Base-by-base conservation (phyloP, 2,797 vertebrate species). In the Podargus strigoides region DNA sequence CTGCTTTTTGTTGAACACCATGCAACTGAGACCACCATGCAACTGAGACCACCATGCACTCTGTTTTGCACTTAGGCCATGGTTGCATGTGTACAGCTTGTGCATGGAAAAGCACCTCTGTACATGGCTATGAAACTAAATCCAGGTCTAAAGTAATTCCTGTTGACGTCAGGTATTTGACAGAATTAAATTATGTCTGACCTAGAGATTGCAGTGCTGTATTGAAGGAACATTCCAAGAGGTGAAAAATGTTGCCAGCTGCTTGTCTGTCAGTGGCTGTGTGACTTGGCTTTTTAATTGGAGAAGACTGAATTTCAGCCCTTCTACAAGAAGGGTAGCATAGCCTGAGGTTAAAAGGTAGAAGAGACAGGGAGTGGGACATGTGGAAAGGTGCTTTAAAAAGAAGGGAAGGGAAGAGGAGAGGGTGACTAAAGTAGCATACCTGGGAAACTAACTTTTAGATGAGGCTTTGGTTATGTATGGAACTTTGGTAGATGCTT, bases 1-100 rank as follows among this genome's bases (percentile, higher is more conserved):
- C 72, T 76, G 82, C 56, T 89, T 94, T 97, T 79, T 89, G 78
- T 90, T 72, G 84, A 73, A 34, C 73, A 39, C 34, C 47, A 39
- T 34, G 53, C 46, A 70, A 28, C 83, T 76, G 49, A 91, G 67
- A 58, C 24, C 47, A 39, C 39, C 0, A 0, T 12, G 27, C 37
- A 7, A 28, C 83, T 76, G 49, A 91, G 67, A 58, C 24, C 47
- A 39, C 39, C 0, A 0, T 12, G 27, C 37, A 7, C 55, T 84
- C 58, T 52, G 44, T 80, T 93, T 85, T 73, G 69, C 41, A 27
- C 18, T 49, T 39, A 13, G 28, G 36, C 73, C 39, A 5, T 8
- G 22, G 55, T 19, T 46, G 46, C 5, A 0, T 2, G 20, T 26
- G 30, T 42, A 27, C 75, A 37, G 49, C 39, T 47, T 23, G 3